A percentile compares a stretch with the other conserved stretches of the same genome.
Conservation (phyloP, 2,113 vertebrate species). For the Aldabrachelys gigantea region DNA sequence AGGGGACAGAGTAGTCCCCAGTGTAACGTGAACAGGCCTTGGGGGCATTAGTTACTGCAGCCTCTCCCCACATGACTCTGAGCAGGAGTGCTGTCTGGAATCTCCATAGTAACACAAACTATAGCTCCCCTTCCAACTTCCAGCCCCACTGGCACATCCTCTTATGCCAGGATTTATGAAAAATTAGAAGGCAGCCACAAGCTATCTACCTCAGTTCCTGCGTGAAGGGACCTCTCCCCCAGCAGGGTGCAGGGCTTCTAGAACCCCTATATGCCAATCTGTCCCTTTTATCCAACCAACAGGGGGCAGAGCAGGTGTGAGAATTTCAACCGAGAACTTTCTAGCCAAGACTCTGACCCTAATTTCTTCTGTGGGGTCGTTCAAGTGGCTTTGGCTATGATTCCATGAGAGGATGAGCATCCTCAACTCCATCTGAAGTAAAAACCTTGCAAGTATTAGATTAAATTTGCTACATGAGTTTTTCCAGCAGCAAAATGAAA, state of each 20-base stretch:
- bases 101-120: neutral
- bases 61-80: neutral
- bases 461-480: conserved; percentile 11
- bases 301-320: conserved; percentile 1
- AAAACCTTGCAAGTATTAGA: conserved; percentile 21
- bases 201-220: neutral
- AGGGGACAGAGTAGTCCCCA: neutral
- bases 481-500: conserved; percentile 24
- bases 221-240: neutral
- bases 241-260: neutral
- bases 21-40: neutral
- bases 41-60: neutral
- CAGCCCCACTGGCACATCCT: neutral
- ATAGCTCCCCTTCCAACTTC: neutral
- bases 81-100: neutral
- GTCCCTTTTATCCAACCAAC: neutral
- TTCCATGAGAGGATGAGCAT: accelerated
- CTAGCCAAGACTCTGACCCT: neutral
- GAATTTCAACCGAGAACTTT: neutral
- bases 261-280: neutral
- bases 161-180: neutral
- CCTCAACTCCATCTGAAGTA: conserved; percentile 45
- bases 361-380: neutral
- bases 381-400: neutral
- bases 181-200: neutral